Conservation (phyloP, 1,140 invertebrate genomes). For the Oncopodura yosiiana region DNA sequence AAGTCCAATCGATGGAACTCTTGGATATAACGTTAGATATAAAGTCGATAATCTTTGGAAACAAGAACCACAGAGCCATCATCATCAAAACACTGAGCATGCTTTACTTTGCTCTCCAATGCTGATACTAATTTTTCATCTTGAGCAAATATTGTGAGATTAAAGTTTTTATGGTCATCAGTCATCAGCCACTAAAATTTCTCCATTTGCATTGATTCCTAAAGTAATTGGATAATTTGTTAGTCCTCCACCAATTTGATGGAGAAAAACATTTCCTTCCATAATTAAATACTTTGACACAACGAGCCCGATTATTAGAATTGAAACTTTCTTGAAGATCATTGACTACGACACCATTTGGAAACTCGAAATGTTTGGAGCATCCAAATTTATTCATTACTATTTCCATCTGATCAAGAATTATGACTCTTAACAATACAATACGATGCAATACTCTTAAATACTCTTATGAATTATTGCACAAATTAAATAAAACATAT, state of each 20-base stretch:
- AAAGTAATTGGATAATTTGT: slow-evolving; percentile 99
- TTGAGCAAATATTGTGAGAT: slow-evolving; percentile 87
- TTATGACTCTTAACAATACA: slow-evolving; percentile 98
- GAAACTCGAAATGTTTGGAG: slow-evolving; percentile 97
- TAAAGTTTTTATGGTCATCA: slow-evolving; percentile 99
- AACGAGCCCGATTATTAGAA: slow-evolving; percentile 97
- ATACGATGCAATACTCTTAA: no score
- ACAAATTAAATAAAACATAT: no score
- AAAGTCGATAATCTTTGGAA: slow-evolving; percentile 97
- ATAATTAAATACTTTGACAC: slow-evolving; percentile 99
- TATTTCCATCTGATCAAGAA: slow-evolving; percentile 94
- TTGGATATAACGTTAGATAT: slow-evolving; percentile 95
- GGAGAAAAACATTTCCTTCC: slow-evolving; percentile 89
- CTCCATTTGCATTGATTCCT: slow-evolving; percentile 89
- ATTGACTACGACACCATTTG: slow-evolving; percentile 98
- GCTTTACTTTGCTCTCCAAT: slow-evolving; percentile 96
- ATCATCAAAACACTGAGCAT: slow-evolving; percentile 99
- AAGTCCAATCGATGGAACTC: slow-evolving; percentile 27
- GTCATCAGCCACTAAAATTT: slow-evolving; percentile 97
- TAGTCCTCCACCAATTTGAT: slow-evolving; percentile 96
- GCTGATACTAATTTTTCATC: slow-evolving; percentile 92
- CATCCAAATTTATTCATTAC: slow-evolving; percentile 97
- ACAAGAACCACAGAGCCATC: slow-evolving; percentile 97
- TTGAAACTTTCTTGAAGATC: slow-evolving; percentile 99
- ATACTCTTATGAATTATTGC: no score